Evolutionary conservation across 2,113 vertebrate genomes (phyloP).

Genomic region (Syngnathoides biaculeatus): DNA sequence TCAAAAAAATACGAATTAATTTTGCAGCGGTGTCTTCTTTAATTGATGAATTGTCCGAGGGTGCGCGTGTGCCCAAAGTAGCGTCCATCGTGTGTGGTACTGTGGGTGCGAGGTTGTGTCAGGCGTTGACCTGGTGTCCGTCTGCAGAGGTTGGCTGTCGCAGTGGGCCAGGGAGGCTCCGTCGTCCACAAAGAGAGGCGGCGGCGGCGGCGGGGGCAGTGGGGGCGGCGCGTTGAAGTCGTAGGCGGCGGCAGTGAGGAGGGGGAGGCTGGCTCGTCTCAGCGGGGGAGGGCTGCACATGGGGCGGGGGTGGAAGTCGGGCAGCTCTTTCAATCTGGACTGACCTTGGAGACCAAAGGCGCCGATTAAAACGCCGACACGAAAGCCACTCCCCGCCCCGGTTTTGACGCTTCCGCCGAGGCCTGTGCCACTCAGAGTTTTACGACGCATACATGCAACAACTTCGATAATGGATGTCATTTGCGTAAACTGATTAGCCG

Average conservation of each 20-base stretch:
- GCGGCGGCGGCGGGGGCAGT: slow-evolving; percentile 59
- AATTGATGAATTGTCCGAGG: neutral
- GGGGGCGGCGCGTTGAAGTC: slow-evolving; percentile 48
- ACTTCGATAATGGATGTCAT: too few relatives aligned
- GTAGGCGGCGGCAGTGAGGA: slow-evolving; percentile 56
- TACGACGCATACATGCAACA: too few relatives aligned
- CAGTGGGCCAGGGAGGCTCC: slow-evolving; percentile 49
- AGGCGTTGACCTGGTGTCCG: slow-evolving; percentile 67
- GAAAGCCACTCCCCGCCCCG: neutral
- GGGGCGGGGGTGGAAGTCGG: slow-evolving; percentile 67
- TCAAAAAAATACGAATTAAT: too few relatives aligned
- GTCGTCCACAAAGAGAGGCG: slow-evolving; percentile 64
- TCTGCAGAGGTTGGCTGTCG: slow-evolving; percentile 66
- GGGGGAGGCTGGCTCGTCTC: slow-evolving; percentile 76
- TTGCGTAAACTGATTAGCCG: neutral
- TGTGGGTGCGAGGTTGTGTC: neutral
- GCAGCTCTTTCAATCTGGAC: slow-evolving; percentile 43
- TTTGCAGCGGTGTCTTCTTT: too few relatives aligned
- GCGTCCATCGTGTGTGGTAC: neutral
- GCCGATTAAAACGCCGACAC: slow-evolving; percentile 20
- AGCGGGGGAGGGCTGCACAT: slow-evolving; percentile 88
- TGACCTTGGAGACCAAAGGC: slow-evolving; percentile 46
- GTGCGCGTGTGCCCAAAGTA: neutral
- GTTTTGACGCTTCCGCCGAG: neutral
- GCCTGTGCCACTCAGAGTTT: too few relatives aligned